Evolutionary conservation across 2,888 invertebrate genomes (phyloP).

Genomic region (Chorisops tibialis): DNA sequence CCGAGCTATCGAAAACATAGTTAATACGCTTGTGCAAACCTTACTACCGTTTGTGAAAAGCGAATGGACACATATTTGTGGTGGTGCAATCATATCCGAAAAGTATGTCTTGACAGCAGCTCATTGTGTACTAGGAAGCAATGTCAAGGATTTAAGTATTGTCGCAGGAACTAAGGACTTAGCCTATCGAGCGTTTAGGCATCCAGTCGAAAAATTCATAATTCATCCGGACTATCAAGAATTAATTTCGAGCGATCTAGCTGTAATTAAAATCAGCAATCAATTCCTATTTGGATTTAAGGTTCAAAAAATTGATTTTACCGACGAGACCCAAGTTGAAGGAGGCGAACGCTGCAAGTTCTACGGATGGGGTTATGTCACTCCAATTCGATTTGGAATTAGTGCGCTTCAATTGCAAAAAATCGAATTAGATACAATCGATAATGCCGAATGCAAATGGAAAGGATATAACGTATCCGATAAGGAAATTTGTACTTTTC

Average conservation of each 20-base stretch:
- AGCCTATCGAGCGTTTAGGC: slow-evolving; percentile 10
- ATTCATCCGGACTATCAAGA: slow-evolving; percentile 11
- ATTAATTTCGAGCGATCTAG: not conserved
- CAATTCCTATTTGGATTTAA: not conserved
- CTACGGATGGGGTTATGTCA: slow-evolving; percentile 18
- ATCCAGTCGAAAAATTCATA: not conserved
- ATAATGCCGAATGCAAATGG: not conserved
- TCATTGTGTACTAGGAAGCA: slow-evolving; percentile 11
- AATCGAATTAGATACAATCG: slow-evolving; percentile 12
- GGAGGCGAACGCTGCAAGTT: slow-evolving; percentile 2
- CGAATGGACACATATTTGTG: slow-evolving; percentile 18
- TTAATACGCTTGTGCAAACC: slow-evolving; percentile 11
- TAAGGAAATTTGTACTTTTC: slow-evolving; percentile 13
- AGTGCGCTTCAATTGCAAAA: slow-evolving; percentile 8
- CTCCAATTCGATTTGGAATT: slow-evolving; percentile 12
- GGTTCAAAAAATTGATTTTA: slow-evolving; percentile 11
- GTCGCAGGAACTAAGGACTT: slow-evolving; percentile 11
- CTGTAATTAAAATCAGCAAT: not conserved
- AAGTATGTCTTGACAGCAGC: slow-evolving; percentile 12
- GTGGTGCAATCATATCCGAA: slow-evolving; percentile 12
- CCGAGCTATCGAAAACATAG: slow-evolving; percentile 9
- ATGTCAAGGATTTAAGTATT: not conserved
- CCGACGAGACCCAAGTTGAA: not conserved
- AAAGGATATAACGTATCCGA: not conserved
- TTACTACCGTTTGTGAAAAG: slow-evolving; percentile 5